Evolutionary conservation across 2,888 invertebrate species (phyloP), one percentile per base, ranked within the genome.

Genomic region (Tridacna crocea): DNA sequence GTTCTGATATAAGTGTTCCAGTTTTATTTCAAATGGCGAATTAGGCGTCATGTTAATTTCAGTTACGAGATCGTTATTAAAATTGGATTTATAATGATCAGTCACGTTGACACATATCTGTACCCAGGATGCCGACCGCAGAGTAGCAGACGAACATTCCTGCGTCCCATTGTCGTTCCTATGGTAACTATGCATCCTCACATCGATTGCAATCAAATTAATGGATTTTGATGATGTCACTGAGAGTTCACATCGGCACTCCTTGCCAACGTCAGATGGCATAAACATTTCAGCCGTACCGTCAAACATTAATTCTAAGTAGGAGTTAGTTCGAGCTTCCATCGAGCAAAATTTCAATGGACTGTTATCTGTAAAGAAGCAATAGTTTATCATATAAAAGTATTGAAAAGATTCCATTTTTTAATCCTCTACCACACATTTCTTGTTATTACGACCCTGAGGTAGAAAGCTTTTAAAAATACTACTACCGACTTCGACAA

Each of bases 121-220:
- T 0, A 47, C 47, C 48, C 48, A 22, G 0, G 70, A 48, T 48
- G 48, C 19, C 48, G 70, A 24, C n/a, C 51, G 48, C 6, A 70
- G 12, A 6, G 70, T 70, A 12, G 51, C 70, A 70, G 70, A 70
- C 15, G 70, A 70, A 24, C 70, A 70, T 24, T 70, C 70, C 26
- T 70, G 70, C 51, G 26, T 70, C 47, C 22, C 51, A 26, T 70
- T 24, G 13, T 48, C 51, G 51, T 70, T 51, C 51, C 51, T 70
- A 70, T 19, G 22, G 26, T 15, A 70, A 19, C 70, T 12, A 47
- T 70, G 70, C 22, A 47, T 70, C 4, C 70, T n/a, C 6, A 70
- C n/a, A n/a, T 70, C 70, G 13, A 70, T 70, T 15, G 51, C 47
- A 0, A n/a, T 22, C 51, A 70, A 19, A 15, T 48, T 47, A 12